Evolutionary conservation across 2,888 invertebrate genomes (phyloP).

Genomic region (Colletes collaris): DNA sequence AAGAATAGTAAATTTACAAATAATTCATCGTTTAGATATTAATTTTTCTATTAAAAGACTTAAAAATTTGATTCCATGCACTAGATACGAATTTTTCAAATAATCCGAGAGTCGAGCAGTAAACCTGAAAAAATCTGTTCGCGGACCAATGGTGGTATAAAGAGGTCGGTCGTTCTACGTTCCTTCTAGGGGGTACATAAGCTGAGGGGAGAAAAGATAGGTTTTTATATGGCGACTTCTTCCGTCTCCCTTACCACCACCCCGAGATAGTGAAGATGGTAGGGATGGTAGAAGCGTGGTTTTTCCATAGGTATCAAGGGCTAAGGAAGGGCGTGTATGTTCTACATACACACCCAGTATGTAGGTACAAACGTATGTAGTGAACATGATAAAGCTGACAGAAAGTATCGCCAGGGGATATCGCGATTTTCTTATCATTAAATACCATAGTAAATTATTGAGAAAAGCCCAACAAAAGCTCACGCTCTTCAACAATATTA

Average conservation of each 20-base stretch:
- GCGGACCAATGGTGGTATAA: constrained; percentile 45
- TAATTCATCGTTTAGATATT: too few species aligned
- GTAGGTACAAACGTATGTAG: constrained; percentile 29
- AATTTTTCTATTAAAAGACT: too few species aligned
- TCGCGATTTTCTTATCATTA: constrained; percentile 48
- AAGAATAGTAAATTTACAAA: constrained; percentile 2
- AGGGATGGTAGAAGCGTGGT: constrained; percentile 64
- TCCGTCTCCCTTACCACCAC: constrained; percentile 42
- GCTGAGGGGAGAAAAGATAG: constrained; percentile 54
- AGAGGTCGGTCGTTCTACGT: constrained; percentile 41
- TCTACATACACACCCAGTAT: constrained; percentile 24
- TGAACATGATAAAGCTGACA: constrained; percentile 35
- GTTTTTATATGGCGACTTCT: constrained; percentile 63
- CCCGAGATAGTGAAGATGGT: constrained; percentile 42
- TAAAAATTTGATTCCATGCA: too few species aligned
- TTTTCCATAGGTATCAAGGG: constrained; percentile 58
- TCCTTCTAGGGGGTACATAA: constrained; percentile 53
- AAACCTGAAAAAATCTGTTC: constrained; percentile 61
- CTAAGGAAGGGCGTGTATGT: constrained; percentile 64
- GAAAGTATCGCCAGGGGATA: constrained; percentile 35
- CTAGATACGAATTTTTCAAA: constrained; percentile 38
- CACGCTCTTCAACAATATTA: too few species aligned
- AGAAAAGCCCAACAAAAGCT: background rate
- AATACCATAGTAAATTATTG: background rate
- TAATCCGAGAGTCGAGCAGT: constrained; percentile 47